phyloP scores from a whole-genome alignment of 1,140 invertebrate species.

The Lasaia peninsularis region DNA sequence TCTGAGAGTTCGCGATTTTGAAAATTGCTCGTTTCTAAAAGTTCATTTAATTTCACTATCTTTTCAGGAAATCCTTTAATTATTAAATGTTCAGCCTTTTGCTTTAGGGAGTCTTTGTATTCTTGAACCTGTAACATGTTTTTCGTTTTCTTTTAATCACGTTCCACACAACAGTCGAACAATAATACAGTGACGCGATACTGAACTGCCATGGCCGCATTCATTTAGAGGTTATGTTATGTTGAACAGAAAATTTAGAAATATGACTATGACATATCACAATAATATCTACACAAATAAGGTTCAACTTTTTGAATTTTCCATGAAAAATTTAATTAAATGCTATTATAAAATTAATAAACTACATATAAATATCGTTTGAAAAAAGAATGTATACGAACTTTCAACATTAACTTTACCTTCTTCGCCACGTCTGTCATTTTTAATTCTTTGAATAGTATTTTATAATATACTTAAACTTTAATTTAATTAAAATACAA shows the following conservation, averaged over 20 bases:
- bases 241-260: slow-evolving; percentile 1
- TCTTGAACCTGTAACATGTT: slow-evolving; percentile 83
- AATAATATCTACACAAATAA: background rate
- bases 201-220: slow-evolving; percentile 9
- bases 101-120: slow-evolving; percentile 89
- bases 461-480: too few species aligned
- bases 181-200: slow-evolving; percentile 4
- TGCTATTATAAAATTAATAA: background rate
- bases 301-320: too few species aligned
- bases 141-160: background rate
- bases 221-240: slow-evolving; percentile 4
- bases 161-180: background rate
- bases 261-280: background rate
- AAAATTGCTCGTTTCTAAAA: slow-evolving; percentile 88
- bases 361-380: slow-evolving; percentile 3
- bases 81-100: slow-evolving; percentile 90
- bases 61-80: slow-evolving; percentile 93
- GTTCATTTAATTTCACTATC: slow-evolving; percentile 91
- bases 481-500: too few species aligned
- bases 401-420: slow-evolving; percentile 50
- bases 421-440: slow-evolving; percentile 73
- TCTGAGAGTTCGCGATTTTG: slow-evolving; percentile 85
- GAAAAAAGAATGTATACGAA: slow-evolving; percentile 22
- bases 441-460: slow-evolving; percentile 28
- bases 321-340: background rate